Evolutionary conservation across 2,113 vertebrate genomes (phyloP).

Genomic region (Octodon degus): DNA sequence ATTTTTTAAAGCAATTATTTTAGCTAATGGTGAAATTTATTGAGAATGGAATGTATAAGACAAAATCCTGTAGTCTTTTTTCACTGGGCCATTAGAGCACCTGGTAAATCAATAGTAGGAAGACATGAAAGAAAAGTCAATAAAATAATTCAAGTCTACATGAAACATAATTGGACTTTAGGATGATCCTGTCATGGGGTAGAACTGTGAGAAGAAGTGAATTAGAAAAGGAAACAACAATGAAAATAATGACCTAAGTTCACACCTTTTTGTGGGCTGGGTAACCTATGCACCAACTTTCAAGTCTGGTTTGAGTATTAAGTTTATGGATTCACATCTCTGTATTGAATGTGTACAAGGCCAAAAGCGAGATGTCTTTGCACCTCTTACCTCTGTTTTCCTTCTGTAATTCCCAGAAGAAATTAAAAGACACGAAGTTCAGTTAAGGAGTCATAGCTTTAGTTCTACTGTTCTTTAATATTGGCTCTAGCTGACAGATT

Average conservation of each 20-base stretch:
- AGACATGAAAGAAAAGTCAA: constrained; percentile 14
- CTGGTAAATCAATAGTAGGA: neutral
- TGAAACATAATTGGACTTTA: neutral
- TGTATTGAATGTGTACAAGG: neutral
- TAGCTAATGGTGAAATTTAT: neutral
- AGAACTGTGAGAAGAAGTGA: constrained; percentile 21
- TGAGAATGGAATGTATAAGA: constrained; percentile 32
- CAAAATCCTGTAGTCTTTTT: constrained; percentile 20
- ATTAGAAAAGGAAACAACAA: constrained; percentile 10
- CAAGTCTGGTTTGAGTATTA: neutral
- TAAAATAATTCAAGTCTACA: neutral
- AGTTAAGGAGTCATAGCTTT: constrained; percentile 14
- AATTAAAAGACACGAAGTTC: neutral
- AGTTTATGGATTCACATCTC: constrained; percentile 9
- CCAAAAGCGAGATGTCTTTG: neutral
- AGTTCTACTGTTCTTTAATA: constrained; percentile 26
- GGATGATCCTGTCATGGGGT: neutral
- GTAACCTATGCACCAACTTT: neutral
- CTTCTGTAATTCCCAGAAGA: neutral
- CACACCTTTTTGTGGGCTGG: neutral
- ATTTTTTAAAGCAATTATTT: constrained; percentile 55
- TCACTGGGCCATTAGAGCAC: neutral
- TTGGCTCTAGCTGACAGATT: constrained; percentile 34
- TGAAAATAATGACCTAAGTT: neutral
- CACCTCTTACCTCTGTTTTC: neutral